These are phyloP conservation scores for Chrysolina americana DNA, from an alignment of 2,888 invertebrate genomes.

Conservation along the genomic window DNA sequence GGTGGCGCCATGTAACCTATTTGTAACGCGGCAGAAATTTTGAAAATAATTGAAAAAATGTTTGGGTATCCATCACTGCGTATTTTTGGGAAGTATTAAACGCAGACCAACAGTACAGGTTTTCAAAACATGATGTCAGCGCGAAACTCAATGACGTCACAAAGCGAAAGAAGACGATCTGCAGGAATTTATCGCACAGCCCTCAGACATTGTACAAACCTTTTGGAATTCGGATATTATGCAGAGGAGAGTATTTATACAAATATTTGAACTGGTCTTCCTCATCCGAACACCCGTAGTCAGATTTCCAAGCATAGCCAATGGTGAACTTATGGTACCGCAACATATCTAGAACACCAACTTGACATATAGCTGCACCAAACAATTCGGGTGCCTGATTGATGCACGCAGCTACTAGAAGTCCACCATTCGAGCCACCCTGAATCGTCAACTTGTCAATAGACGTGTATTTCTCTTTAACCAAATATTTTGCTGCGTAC, in stretches of 20 bases:
- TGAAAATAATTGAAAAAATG: no score
- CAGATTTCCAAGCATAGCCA: slow-evolving; percentile 96
- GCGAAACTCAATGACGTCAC: no score
- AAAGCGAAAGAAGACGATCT: no score
- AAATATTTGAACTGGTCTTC: slow-evolving; percentile 89
- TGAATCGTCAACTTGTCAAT: slow-evolving; percentile 85
- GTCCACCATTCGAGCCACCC: slow-evolving; percentile 97
- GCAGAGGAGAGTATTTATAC: slow-evolving; percentile 92
- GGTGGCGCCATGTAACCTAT: no score
- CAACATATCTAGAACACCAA: slow-evolving; percentile 97
- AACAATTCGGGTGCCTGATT: slow-evolving; percentile 97
- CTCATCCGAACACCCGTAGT: slow-evolving; percentile 94
- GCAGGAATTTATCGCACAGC: background rate
- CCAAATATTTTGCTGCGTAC: slow-evolving; percentile 90
- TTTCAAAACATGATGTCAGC: no score
- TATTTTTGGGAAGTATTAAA: no score
- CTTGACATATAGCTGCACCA: slow-evolving; percentile 93
- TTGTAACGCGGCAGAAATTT: no score
- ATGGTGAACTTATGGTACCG: slow-evolving; percentile 98
- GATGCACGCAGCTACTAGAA: slow-evolving; percentile 93
- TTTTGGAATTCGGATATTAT: slow-evolving; percentile 85
- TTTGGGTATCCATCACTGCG: no score
- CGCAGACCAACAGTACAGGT: no score
- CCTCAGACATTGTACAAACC: slow-evolving; percentile 43
- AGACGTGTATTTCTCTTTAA: slow-evolving; percentile 84